A percentile compares a stretch with the other conserved stretches of the same genome.
Evolutionary conservation across 2,888 invertebrate genomes (phyloP).

Genomic region (Philhelius pedissequus): DNA sequence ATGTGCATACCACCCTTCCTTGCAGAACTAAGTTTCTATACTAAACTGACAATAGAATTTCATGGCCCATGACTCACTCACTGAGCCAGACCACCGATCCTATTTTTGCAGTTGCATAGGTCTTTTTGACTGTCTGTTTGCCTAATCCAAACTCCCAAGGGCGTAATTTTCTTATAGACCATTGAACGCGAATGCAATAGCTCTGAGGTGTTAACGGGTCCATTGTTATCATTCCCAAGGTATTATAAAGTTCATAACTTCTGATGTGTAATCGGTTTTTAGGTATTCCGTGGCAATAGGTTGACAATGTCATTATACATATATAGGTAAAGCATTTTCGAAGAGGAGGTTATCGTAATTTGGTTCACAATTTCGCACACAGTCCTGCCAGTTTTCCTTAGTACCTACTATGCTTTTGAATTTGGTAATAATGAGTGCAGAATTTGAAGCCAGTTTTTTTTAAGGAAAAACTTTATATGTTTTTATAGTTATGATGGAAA

Average conservation of each 20-base stretch:
- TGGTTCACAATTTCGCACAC: not conserved
- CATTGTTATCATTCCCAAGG: constrained; percentile 45
- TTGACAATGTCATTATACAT: constrained; percentile 6
- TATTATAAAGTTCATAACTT: constrained; percentile 58
- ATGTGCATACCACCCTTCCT: not conserved
- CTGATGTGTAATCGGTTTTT: constrained; percentile 34
- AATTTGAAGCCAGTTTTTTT: constrained; percentile 5
- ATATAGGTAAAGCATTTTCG: not conserved
- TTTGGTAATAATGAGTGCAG: not conserved
- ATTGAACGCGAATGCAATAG: constrained; percentile 58
- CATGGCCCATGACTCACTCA: constrained; percentile 32
- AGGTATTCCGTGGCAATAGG: constrained; percentile 29
- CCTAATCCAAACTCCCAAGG: constrained; percentile 36
- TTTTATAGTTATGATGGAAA: not conserved
- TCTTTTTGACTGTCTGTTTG: constrained; percentile 30
- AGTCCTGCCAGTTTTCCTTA: not conserved
- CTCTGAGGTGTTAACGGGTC: constrained; percentile 60
- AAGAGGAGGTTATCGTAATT: not conserved
- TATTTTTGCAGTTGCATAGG: not conserved
- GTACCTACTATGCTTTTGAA: not conserved
- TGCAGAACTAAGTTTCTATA: not conserved
- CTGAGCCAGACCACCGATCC: not conserved
- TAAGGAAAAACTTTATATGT: constrained; percentile 1
- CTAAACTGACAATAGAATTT: constrained; percentile 49
- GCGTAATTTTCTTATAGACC: constrained; percentile 56